phyloP scores from a whole-genome alignment of 2,888 invertebrate species.

The Pollenia griseotomentosa region DNA sequence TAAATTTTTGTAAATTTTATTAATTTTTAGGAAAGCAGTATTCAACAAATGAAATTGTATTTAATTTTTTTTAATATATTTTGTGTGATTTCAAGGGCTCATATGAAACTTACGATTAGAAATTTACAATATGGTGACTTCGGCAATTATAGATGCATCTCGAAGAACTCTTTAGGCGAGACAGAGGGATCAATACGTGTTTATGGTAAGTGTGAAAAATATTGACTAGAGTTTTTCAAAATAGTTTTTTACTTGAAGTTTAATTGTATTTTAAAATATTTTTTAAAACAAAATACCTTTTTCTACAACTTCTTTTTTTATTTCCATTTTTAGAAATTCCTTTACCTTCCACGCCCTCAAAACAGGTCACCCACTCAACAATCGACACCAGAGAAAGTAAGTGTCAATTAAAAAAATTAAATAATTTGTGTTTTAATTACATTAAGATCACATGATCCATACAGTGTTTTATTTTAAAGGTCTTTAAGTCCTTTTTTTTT shows the following conservation, averaged over 20 bases:
- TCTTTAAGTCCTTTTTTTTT: neutral
- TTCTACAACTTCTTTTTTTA: neutral
- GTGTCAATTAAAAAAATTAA: conserved; percentile 75
- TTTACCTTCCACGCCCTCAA: conserved; percentile 93
- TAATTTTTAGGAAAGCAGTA: neutral
- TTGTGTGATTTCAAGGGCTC: conserved; percentile 86
- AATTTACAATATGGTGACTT: conserved; percentile 93
- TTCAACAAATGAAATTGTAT: neutral
- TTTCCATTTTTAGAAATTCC: conserved; percentile 90
- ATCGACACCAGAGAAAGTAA: conserved; percentile 84
- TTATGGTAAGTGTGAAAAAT: conserved; percentile 88
- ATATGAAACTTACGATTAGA: conserved; percentile 94
- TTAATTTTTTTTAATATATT: neutral
- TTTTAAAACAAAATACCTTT: too few relatives aligned
- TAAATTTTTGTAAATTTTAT: neutral
- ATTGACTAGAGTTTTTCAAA: too few relatives aligned
- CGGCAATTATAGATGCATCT: conserved; percentile 96
- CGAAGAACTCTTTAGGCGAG: conserved; percentile 96
- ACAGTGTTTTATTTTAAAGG: conserved; percentile 35
- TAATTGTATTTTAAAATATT: too few relatives aligned
- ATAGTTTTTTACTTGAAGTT: too few relatives aligned
- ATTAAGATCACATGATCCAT: too few relatives aligned
- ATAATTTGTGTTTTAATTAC: too few relatives aligned
- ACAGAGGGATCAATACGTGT: conserved; percentile 96
- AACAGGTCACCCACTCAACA: conserved; percentile 86